These are phyloP conservation scores for Petrocephalus microphthalmus DNA, from an alignment of 2,113 vertebrate species.

Conservation along the genomic window DNA sequence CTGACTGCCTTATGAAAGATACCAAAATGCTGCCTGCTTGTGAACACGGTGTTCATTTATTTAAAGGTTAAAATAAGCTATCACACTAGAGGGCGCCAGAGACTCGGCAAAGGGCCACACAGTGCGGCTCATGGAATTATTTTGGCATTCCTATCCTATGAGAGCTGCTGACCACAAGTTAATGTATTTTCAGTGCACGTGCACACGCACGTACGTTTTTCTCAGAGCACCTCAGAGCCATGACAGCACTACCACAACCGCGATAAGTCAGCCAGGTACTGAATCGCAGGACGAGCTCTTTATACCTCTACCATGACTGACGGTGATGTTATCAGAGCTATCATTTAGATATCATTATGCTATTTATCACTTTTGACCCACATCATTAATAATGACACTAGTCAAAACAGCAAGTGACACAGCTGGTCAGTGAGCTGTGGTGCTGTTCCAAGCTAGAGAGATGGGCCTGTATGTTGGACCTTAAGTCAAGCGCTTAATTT, in stretches of 20 bases:
- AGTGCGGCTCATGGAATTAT: neutral
- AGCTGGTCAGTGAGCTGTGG: neutral
- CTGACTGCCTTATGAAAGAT: neutral
- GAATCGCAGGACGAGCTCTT: neutral
- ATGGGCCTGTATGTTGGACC: neutral
- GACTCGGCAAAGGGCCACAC: neutral
- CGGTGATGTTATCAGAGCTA: neutral
- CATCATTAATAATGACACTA: neutral
- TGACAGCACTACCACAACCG: neutral
- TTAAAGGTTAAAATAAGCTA: neutral
- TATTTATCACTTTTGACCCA: neutral
- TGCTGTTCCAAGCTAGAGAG: neutral
- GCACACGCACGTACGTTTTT: neutral
- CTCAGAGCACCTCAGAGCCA: neutral
- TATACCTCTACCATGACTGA: neutral
- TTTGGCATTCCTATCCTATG: constrained; percentile 41
- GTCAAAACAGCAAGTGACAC: neutral
- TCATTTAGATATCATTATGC: neutral
- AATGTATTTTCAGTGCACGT: constrained; percentile 52
- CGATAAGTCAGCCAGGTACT: neutral
- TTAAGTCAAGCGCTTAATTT: neutral
- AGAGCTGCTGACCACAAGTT: constrained; percentile 39
- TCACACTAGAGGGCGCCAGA: constrained; percentile 29
- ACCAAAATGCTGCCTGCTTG: neutral
- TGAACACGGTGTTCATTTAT: neutral